Base-by-base conservation (phyloP, 2,797 vertebrate genomes). In the Manis pentadactyla region DNA sequence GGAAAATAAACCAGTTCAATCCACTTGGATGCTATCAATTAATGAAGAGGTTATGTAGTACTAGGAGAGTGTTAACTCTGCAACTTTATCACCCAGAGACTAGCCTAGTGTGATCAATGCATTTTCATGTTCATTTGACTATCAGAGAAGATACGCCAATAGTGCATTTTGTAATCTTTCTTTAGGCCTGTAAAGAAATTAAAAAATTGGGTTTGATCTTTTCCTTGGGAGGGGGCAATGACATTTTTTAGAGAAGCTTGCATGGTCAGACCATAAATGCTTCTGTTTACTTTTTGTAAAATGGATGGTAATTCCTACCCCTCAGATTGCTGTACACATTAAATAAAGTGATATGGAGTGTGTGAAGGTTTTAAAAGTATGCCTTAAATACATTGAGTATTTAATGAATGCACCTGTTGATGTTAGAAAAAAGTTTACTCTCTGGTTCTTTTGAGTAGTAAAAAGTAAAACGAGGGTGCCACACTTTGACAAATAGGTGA, bases 341-440 rank as follows among this genome's bases (percentile, higher is more conserved):
- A 90, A 85, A 78, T 85, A n/a, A 94, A 63, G 14, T 68, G 77
- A 77, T 74, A 27, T 0, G 1, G 29, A 85, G 2, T 77, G 13
- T 92, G 27, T 93, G 61, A 75, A 93, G 6, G 13, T 75, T 94
- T 94, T 71, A 7, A 93, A 96, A 83, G 64, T 89, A 21, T 82
- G 73, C 9, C 42, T 89, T 61, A 53, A 87, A 12, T 59, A 71
- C 27, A 18, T 13, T 64, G 71, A 74, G 7, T 92, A 51, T 64
- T 97, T 57, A 68, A 0, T 90, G 55, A 92, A 42, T 85, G 34
- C 37, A 39, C 25, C n/a, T 68, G 23, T 59, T 94, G 49, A 64
- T 53, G 57, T 5, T n/a, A 46, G 61, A 57, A 86, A 55, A n/a
- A 42, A 42, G 10, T 85, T 34, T 63, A 51, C 34, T 78, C 27